A percentile compares a stretch with the other conserved stretches of the same genome.
phyloP scores from a whole-genome alignment of 2,113 vertebrate species.

The Sceloporus tristichus region DNA sequence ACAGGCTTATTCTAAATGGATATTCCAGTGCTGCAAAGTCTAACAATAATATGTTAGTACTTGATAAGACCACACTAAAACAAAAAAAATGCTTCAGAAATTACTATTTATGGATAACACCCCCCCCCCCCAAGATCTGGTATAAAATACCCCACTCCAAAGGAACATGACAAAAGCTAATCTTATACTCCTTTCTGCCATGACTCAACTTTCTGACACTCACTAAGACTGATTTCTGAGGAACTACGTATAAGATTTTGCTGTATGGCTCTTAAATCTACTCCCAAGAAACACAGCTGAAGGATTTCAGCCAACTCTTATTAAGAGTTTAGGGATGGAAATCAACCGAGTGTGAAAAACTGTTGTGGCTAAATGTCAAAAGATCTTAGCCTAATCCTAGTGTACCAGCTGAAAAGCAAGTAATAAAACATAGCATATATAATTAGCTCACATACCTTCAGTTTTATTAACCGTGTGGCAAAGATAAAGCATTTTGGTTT shows the following conservation, averaged over 20 bases:
- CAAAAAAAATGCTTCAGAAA: neutral
- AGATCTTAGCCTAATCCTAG: conserved; percentile 18
- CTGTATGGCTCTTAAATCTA: neutral
- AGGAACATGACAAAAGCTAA: neutral
- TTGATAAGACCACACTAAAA: neutral
- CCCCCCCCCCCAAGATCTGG: neutral
- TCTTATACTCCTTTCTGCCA: neutral
- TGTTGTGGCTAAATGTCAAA: neutral
- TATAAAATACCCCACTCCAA: neutral
- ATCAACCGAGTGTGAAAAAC: neutral
- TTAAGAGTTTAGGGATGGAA: neutral
- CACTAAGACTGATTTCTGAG: neutral
- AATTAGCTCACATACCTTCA: neutral
- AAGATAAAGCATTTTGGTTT: neutral
- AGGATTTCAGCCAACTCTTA: neutral
- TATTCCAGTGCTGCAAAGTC: neutral
- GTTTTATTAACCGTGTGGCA: neutral
- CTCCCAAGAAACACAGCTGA: neutral
- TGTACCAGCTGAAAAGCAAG: neutral
- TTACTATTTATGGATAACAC: neutral
- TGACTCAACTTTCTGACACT: neutral
- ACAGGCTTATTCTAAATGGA: no score
- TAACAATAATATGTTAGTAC: neutral
- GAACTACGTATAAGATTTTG: neutral
- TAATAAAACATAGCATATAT: neutral